Base-by-base conservation (phyloP, 2,888 invertebrate genomes). In the Lasioglossum pauxillum region DNA sequence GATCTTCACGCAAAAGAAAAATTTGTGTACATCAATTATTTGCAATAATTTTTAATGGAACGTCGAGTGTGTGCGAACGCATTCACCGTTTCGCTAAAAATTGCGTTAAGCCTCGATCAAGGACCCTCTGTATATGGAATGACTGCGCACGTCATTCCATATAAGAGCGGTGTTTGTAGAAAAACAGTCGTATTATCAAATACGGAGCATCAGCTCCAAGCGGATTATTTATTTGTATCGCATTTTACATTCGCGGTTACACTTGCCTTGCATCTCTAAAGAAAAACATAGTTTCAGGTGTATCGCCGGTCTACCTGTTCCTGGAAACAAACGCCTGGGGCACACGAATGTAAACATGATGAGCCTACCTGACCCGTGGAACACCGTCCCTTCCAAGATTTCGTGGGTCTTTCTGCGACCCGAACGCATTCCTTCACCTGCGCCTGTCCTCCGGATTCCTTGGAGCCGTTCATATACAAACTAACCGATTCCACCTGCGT, bases 331-430 rank as follows among this genome's bases (percentile, higher is more conserved):
- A 53, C n/a, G 16, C 35, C 3, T 3, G 19, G 72, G 38, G 10
- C 16, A 64, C 71, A 27, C 38, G 60, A 84, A 71, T 46, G 75
- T 76, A 86, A 84, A 86, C 53, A 84, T 12, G 53, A 60, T 23
- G 44, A 71, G 69, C 46, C 53, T 86, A 86, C 75, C 85, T 86
- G 72, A 80, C 31, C 75, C 71, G 60, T 53, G 72, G 53, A 85
- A 75, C 53, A 46, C 8, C 14, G 53, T 67, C 75, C 82, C 76
- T 82, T 80, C 73, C 19, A 41, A n/a, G 53, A 27, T 27, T 77
- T 71, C 35, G n/a, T 57, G 8, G 46, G 79, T 78, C 75, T 80
- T 82, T 60, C n/a, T 31, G 14, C 19, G 23, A 16, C 60, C 31
- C 31, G 46, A 64, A 71, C 57, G 46, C 38, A 49, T 74, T 83